Conservation (phyloP, 2,113 vertebrate species). For the Collichthys lucidus region DNA sequence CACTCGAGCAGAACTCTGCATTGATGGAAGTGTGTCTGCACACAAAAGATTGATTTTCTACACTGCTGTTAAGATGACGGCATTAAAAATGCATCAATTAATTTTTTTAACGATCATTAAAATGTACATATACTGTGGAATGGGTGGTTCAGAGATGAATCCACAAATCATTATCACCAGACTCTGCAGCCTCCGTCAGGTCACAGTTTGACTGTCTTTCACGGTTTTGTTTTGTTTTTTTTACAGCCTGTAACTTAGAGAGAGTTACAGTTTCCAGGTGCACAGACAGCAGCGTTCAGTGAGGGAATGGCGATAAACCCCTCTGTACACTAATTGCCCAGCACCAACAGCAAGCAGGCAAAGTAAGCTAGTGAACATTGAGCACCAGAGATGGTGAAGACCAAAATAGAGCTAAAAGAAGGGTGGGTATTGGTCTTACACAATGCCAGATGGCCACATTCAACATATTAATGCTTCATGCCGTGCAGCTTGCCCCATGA, state of each 20-base stretch:
- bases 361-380: background rate
- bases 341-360: background rate
- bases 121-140: background rate
- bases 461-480: background rate
- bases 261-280: background rate
- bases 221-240: slow-evolving; percentile 3
- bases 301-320: background rate
- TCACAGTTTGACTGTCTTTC: background rate
- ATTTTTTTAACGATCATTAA: background rate
- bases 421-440: background rate
- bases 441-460: background rate
- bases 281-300: background rate
- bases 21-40: slow-evolving; percentile 20
- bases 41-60: background rate
- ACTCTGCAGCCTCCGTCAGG: background rate
- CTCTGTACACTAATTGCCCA: background rate
- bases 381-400: background rate
- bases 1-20: slow-evolving; percentile 1
- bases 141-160: background rate
- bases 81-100: background rate
- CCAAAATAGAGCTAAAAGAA: background rate
- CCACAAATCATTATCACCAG: background rate
- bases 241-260: background rate
- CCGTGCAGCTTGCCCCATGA: background rate
- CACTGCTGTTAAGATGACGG: background rate